A percentile compares a stretch with the other conserved stretches of the same genome.
Evolutionary conservation across 1,140 invertebrate genomes (phyloP).

Genomic region (Euura saliciscinereae): DNA sequence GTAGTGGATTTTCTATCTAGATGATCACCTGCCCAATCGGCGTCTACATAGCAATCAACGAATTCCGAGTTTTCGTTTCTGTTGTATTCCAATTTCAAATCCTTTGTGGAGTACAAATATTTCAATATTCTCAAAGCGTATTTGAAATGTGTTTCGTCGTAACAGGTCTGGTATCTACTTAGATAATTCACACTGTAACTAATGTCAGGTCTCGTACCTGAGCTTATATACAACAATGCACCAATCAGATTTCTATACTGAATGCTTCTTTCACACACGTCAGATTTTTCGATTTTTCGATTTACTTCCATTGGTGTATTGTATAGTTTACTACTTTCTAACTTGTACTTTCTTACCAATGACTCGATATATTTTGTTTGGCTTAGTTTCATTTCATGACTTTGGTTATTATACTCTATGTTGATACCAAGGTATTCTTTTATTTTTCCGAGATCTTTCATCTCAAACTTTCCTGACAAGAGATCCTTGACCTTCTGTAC

Average conservation of each 20-base stretch:
- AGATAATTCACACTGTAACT: conserved; percentile 20
- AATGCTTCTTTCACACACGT: conserved; percentile 8
- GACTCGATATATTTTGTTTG: conserved; percentile 23
- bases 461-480: conserved; percentile 23
- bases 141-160: conserved; percentile 14
- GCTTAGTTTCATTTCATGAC: conserved; percentile 9
- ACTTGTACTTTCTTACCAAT: conserved; percentile 18
- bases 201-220: conserved; percentile 14
- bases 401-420: conserved; percentile 15
- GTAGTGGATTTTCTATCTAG: conserved; percentile 50
- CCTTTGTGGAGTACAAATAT: conserved; percentile 18
- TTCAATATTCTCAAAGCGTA: conserved; percentile 21
- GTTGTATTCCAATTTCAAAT: conserved; percentile 20
- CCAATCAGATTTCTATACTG: conserved; percentile 15
- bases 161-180: conserved; percentile 17
- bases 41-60: conserved; percentile 49
- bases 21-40: conserved; percentile 50
- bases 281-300: conserved; percentile 14
- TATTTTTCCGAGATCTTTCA: conserved; percentile 27
- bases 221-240: conserved; percentile 15
- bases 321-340: conserved; percentile 20
- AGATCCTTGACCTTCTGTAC: conserved; percentile 17
- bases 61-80: conserved; percentile 17
- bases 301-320: conserved; percentile 16
- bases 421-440: conserved; percentile 20